Evolutionary conservation across 1,140 invertebrate species (phyloP).

Genomic region (Triops cancriformis): DNA sequence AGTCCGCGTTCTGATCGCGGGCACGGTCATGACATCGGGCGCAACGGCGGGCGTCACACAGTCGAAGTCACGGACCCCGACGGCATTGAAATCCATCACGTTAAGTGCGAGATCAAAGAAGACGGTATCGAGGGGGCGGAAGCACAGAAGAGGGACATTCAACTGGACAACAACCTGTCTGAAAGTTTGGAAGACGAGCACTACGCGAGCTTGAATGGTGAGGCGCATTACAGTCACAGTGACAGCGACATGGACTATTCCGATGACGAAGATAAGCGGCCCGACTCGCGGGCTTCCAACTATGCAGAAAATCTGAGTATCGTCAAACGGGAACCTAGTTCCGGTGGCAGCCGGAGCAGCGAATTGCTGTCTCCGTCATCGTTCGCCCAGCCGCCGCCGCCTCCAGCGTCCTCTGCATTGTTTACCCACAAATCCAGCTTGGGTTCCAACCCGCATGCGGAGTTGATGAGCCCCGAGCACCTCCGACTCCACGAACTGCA

Average conservation of each 20-base stretch:
- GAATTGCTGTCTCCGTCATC: not conserved
- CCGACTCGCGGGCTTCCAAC: slow-evolving; percentile 27
- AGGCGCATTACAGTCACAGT: slow-evolving; percentile 19
- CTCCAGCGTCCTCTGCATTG: slow-evolving; percentile 30
- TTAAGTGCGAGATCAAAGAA: slow-evolving; percentile 8
- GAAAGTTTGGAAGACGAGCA: not conserved
- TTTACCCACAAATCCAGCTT: slow-evolving; percentile 1
- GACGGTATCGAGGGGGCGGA: slow-evolving; percentile 22
- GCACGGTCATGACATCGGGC: not conserved
- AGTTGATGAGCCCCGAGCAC: not conserved
- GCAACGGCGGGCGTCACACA: not conserved
- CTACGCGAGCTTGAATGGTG: slow-evolving; percentile 25
- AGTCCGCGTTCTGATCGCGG: not conserved
- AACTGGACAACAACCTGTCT: slow-evolving; percentile 7
- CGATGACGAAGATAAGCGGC: slow-evolving; percentile 31
- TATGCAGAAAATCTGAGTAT: slow-evolving; percentile 28
- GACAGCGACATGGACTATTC: slow-evolving; percentile 33
- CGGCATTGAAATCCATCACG: not conserved
- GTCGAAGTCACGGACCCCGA: not conserved
- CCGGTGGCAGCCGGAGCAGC: not conserved
- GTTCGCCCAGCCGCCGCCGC: slow-evolving; percentile 26
- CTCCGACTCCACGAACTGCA: not conserved
- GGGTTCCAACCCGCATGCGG: slow-evolving; percentile 4
- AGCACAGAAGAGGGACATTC: slow-evolving; percentile 18
- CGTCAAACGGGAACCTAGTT: not conserved